These are phyloP conservation scores for Drosophila eohydei DNA, from an alignment of 2,888 invertebrate genomes.

Conservation along the genomic window DNA sequence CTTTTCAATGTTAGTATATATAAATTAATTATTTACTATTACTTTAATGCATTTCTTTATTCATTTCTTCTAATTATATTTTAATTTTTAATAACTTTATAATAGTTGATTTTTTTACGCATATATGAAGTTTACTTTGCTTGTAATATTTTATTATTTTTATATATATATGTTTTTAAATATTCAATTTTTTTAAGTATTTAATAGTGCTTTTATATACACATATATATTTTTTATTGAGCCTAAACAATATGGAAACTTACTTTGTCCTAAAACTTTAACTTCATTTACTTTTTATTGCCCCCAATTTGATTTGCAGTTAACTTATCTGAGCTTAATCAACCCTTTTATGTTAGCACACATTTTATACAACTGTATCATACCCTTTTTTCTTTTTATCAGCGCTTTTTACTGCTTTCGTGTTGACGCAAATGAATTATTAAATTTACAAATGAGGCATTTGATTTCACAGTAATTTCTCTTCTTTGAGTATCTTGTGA, in stretches of 20 bases:
- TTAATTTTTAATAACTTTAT: too few relatives aligned
- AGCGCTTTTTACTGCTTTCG: slow-evolving; percentile 4
- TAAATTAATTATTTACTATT: too few relatives aligned
- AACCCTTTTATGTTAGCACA: not conserved
- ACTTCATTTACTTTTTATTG: not conserved
- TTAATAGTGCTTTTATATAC: not conserved
- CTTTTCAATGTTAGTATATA: too few relatives aligned
- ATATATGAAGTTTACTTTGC: too few relatives aligned
- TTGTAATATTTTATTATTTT: too few relatives aligned
- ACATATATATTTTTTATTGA: not conserved
- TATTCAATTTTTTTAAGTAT: too few relatives aligned
- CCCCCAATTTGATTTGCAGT: slow-evolving; percentile 16
- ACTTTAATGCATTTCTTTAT: too few relatives aligned
- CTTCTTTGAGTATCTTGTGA: not conserved
- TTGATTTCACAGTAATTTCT: slow-evolving; percentile 51
- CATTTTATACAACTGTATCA: not conserved
- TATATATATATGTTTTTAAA: too few relatives aligned
- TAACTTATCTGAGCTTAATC: slow-evolving; percentile 11
- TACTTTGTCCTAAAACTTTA: too few relatives aligned
- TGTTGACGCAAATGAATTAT: slow-evolving; percentile 53
- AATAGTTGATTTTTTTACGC: too few relatives aligned
- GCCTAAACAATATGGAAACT: not conserved
- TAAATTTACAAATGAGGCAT: slow-evolving; percentile 61
- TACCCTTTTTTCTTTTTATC: not conserved
- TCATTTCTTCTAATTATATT: too few relatives aligned